Percentiles rank a stretch among this genome's conserved stretches.
Evolutionary conservation across 2,113 vertebrate species (phyloP).

Genomic region (Pteruthius melanotis): DNA sequence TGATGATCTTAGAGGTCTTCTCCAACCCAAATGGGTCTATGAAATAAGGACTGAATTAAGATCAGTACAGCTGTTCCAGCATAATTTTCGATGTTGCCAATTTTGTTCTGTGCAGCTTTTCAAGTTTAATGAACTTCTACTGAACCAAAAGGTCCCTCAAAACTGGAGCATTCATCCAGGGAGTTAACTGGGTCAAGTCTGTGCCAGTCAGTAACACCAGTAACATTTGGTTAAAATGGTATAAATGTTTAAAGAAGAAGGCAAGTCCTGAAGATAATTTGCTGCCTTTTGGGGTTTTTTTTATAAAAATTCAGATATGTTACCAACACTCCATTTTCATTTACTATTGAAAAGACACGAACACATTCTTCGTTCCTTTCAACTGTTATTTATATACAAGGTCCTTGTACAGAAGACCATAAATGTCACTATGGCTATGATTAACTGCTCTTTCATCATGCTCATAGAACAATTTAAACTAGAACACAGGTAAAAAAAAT

Average conservation of each 20-base stretch:
- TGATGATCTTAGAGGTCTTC: background rate
- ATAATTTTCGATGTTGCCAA: background rate
- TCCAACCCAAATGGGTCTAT: background rate
- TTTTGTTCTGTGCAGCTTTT: background rate
- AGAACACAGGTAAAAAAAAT: background rate
- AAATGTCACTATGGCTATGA: background rate
- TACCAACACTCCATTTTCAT: background rate
- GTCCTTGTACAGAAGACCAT: background rate
- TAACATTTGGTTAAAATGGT: too few relatives aligned
- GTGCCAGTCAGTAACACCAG: background rate
- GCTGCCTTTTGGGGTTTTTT: background rate
- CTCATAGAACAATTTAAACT: background rate
- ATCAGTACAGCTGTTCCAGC: background rate
- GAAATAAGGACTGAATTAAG: background rate
- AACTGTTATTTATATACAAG: background rate
- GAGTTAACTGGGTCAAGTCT: background rate
- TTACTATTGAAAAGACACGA: background rate
- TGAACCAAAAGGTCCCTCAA: background rate
- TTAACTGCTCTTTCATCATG: background rate
- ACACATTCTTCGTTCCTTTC: background rate
- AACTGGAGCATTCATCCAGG: background rate
- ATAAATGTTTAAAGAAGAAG: too few relatives aligned
- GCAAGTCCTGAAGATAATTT: background rate
- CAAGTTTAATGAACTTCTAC: background rate
- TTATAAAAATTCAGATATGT: background rate